Evolutionary conservation across 2,113 vertebrate genomes (phyloP), one percentile per base, ranked within the genome.

Genomic region (Cyrtonyx montezumae): DNA sequence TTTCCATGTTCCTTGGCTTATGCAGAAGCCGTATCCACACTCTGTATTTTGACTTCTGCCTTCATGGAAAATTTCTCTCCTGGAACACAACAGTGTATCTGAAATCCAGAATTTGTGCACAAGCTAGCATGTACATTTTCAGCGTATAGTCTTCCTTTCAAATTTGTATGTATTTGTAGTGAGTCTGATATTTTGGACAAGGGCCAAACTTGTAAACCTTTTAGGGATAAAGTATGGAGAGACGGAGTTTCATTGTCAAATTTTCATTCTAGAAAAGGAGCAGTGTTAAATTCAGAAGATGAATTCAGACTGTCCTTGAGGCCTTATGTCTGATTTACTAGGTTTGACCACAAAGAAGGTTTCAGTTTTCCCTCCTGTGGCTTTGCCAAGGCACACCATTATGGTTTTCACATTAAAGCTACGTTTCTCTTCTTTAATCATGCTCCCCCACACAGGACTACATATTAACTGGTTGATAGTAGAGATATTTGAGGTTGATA

Each of bases 1-100:
- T 85, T 8, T 77, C 30, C 0, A 0, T 28, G 7, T 76, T 20
- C 2, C 0, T 51, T 46, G 12, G 22, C 53, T 6, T 43, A 6
- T 70, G 32, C 48, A 79, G 68, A 86, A 80, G 13, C 46, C 77
- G 9, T 11, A 13, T 32, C 23, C 4, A 34, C 21, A 22, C 37
- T 83, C 36, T 2, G 0, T 77, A 55, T 25, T 25, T 32, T 70
- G 51, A 62, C 34, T 32, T 10, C 78, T 70, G 9, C 71, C 51
- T 74, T 84, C 37, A 65, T 46, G 58, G 16, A 55, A 63, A 0
- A 37, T 17, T 83, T 83, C 8, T 55, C 11, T 43, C 4, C 56
- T 80, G 16, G 34, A 95, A 45, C 6, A 1, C 42, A 69, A 0
- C 14, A 16, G 48, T 5, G 1, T 43, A 23, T 69, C 59, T 80